Base-by-base conservation (phyloP, 2,888 invertebrate species). In the Hyposoter didymator region DNA sequence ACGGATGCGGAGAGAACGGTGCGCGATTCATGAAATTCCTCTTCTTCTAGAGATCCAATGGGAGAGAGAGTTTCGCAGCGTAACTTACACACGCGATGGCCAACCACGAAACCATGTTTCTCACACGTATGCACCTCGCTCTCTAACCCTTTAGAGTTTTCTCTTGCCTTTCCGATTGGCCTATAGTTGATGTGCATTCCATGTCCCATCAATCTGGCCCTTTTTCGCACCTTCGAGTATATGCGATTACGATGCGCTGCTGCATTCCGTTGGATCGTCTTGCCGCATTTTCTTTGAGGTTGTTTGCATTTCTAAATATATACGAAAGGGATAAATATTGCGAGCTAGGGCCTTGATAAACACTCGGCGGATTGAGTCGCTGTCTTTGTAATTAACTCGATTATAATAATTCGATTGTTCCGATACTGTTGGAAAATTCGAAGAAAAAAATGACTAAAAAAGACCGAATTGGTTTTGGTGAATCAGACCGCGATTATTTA, bases 11-110 rank as follows among this genome's bases (percentile, higher is more conserved):
- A 78, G 73, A 78, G 84, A 67, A 79, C 78, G 69, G 59, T 67
- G 47, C 35, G 70, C 70, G 70, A 72, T 82, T 82, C 78, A 62
- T 76, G 72, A 72, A 78, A 82, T 82, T 82, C 82, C 76, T 76
- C 74, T 67, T 67, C 66, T 66, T 28, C 64, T 39, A 72, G 78
- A 62, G 62, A 78, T 39, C 45, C 67, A 55, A 69, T 22, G 64
- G 28, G 64, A 59, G 49, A 52, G 70, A 32, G 59, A 67, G 35
- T 55, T 55, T 78, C 28, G 78, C 45, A 43, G 52, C 52, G 49
- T 66, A 76, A 75, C 49, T 49, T 43, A 45, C 69, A 69, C 52
- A 75, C 59, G 59, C 75, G 59, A 82, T 62, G 75, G 35, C 28
- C 52, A 28, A 74, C 66, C 67, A n/a, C 78, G 74, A 73, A 78